A percentile compares a stretch with the other conserved stretches of the same genome.
Conservation (phyloP, 2,888 invertebrate species). For the Alloscopus bannaensis region DNA sequence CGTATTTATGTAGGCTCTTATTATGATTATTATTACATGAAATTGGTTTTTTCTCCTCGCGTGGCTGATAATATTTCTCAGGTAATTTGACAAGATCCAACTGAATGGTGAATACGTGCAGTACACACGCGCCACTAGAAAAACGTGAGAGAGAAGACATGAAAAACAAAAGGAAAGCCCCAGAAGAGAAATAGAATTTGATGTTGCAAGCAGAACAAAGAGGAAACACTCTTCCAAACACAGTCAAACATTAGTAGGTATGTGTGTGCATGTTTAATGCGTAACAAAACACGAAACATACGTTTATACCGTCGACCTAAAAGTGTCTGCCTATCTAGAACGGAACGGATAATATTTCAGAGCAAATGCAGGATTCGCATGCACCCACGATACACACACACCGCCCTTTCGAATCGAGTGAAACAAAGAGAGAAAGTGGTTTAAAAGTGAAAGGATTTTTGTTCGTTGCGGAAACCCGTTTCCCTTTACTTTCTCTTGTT, state of each 20-base stretch:
- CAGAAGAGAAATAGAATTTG: slow-evolving; percentile 1
- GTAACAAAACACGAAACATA: no score
- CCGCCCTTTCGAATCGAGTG: no score
- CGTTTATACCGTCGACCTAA: not conserved
- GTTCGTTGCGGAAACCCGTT: no score
- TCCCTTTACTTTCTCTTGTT: no score
- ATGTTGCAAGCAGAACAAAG: not conserved
- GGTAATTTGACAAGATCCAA: slow-evolving; percentile 48
- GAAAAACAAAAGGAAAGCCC: not conserved
- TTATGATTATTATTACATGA: slow-evolving; percentile 37
- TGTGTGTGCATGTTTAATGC: slow-evolving; percentile 10
- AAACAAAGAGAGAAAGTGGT: no score
- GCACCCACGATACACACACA: not conserved
- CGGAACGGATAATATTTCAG: not conserved
- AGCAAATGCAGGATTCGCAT: not conserved
- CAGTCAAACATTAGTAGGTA: no score
- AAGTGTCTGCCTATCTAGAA: not conserved
- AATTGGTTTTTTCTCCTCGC: slow-evolving; percentile 21
- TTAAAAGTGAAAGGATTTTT: no score
- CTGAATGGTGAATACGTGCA: not conserved
- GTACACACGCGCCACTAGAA: no score
- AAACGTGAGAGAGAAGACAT: not conserved
- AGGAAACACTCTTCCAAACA: not conserved
- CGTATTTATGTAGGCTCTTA: slow-evolving; percentile 19
- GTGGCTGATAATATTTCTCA: slow-evolving; percentile 42